Percentiles rank a stretch among this genome's conserved stretches.
These are phyloP conservation scores for Takifugu rubripes DNA, from an alignment of 2,797 vertebrate species.

Conservation along the genomic window DNA sequence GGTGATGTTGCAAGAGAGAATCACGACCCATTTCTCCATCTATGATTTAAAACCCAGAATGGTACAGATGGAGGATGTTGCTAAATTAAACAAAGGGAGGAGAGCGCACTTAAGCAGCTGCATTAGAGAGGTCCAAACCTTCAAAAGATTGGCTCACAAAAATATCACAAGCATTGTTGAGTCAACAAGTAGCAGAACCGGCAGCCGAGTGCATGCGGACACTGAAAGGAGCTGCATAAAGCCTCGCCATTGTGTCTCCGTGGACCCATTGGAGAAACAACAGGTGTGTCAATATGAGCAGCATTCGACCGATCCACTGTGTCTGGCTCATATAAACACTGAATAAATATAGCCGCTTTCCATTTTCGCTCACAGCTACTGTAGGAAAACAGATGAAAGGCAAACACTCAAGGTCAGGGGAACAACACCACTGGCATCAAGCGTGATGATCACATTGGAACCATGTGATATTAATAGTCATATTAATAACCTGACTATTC, in stretches of 20 bases:
- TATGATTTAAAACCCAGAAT: background rate
- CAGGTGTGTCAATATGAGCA: conserved; percentile 76
- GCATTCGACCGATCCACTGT: conserved; percentile 54
- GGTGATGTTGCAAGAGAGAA: conserved; percentile 34
- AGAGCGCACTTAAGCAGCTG: background rate
- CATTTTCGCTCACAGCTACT: conserved; percentile 45
- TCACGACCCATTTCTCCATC: conserved; percentile 4
- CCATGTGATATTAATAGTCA: no score
- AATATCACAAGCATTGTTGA: conserved; percentile 5
- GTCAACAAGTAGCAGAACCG: conserved; percentile 46
- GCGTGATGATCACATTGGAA: no score
- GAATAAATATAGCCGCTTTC: conserved; percentile 66
- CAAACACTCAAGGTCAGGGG: conserved; percentile 26
- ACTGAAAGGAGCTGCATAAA: conserved; percentile 21
- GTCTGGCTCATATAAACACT: conserved; percentile 52
- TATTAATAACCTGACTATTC: no score
- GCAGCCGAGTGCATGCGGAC: conserved; percentile 20
- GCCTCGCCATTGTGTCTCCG: conserved; percentile 61
- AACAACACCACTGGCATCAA: background rate
- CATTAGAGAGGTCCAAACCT: background rate
- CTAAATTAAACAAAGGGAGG: background rate
- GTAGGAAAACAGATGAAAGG: conserved; percentile 30
- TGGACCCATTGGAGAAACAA: conserved; percentile 60
- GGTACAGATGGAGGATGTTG: conserved; percentile 6
- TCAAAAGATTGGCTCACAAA: background rate